Evolutionary conservation across 2,113 vertebrate genomes (phyloP).

Genomic region (Macheiramphus alcinus): DNA sequence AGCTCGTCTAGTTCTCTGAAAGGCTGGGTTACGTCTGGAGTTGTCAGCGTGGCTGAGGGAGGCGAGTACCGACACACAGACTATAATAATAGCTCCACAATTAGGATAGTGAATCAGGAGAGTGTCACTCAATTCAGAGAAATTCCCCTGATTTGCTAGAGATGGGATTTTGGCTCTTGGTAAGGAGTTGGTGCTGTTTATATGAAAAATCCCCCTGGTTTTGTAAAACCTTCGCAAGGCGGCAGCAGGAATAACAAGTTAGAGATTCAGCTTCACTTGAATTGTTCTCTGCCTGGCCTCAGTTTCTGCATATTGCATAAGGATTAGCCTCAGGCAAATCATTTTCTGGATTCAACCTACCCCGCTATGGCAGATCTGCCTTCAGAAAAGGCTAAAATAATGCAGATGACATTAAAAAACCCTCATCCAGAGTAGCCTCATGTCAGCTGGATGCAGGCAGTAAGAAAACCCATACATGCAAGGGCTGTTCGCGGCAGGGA

Average conservation of each 20-base stretch:
- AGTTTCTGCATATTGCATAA: not conserved
- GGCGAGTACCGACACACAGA: not conserved
- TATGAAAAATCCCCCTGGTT: not conserved
- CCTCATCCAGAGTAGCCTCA: not conserved
- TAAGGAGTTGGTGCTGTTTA: not conserved
- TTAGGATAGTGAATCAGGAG: conserved; percentile 1
- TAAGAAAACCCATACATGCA: accelerated
- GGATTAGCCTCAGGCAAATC: not conserved
- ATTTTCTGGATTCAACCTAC: not conserved
- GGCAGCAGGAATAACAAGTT: not conserved
- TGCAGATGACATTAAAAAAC: not conserved
- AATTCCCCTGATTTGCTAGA: not conserved
- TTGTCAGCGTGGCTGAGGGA: not conserved
- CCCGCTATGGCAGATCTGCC: not conserved
- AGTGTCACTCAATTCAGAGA: not conserved
- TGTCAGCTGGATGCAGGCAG: accelerated
- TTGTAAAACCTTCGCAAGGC: not conserved
- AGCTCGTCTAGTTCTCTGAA: not conserved
- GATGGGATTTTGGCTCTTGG: not conserved
- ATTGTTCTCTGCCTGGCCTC: not conserved
- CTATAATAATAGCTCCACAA: not conserved
- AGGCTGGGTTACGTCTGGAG: not conserved
- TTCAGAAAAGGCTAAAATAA: not conserved
- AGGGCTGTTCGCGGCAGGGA: accelerated
- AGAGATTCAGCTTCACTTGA: not conserved